Evolutionary conservation across 35 echinoderm and acorn worm species (phyloP).

Genomic region (Stichopus chloronotus): DNA sequence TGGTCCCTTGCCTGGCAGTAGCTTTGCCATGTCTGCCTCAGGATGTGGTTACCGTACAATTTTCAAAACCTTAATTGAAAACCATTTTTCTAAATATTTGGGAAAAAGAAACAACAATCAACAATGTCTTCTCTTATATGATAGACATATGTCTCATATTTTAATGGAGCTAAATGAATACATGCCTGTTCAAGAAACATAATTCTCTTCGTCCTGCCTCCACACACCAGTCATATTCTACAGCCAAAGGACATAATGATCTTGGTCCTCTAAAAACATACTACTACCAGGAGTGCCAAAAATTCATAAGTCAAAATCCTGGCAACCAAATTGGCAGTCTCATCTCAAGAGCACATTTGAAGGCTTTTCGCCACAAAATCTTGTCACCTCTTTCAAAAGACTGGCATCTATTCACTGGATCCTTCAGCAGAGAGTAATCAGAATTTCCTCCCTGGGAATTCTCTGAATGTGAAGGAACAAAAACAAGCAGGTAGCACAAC

Average conservation of each 20-base stretch:
- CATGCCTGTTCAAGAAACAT: neutral
- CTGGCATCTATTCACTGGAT: neutral
- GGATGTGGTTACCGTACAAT: neutral
- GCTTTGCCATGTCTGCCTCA: neutral
- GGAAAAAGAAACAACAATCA: neutral
- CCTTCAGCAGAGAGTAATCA: neutral
- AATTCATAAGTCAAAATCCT: neutral
- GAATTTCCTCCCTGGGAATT: neutral
- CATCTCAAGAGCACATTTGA: neutral
- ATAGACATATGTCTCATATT: neutral
- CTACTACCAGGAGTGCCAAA: slow-evolving; percentile 16
- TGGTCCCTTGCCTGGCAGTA: no score
- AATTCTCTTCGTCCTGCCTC: neutral
- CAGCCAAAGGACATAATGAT: neutral
- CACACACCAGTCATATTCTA: no score
- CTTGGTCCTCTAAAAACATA: neutral
- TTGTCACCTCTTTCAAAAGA: neutral
- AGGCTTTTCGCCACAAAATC: neutral
- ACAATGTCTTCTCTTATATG: neutral
- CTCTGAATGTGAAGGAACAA: neutral
- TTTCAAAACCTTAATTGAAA: neutral
- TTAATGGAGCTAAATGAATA: neutral
- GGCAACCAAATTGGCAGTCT: neutral
- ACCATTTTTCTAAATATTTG: neutral
- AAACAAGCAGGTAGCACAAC: neutral